These are phyloP conservation scores for Premnoplex brunnescens DNA, from an alignment of 2,797 vertebrate species.

Conservation along the genomic window DNA sequence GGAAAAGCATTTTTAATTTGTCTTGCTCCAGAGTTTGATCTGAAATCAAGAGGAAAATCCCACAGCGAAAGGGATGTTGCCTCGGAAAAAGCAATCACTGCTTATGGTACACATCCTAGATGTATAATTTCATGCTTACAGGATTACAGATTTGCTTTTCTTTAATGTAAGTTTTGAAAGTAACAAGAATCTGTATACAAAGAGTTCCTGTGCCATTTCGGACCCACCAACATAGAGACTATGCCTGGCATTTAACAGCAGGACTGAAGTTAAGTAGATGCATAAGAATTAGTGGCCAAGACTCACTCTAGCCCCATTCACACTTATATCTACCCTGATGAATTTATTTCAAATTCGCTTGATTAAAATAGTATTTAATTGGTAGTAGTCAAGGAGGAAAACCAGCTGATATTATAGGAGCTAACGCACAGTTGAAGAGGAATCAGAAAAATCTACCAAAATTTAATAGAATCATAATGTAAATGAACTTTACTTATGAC, in stretches of 20 bases:
- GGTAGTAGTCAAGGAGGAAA: neutral
- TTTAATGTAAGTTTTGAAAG: too few species aligned
- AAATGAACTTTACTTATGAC: fast-evolving
- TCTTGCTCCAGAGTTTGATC: fast-evolving
- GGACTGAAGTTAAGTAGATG: fast-evolving
- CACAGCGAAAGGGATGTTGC: fast-evolving
- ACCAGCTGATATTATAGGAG: fast-evolving
- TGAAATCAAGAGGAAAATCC: neutral
- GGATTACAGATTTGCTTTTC: neutral
- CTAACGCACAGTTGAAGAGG: neutral
- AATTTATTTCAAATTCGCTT: neutral
- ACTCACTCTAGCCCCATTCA: fast-evolving
- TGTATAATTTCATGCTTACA: fast-evolving
- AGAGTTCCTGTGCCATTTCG: neutral
- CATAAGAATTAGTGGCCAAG: fast-evolving
- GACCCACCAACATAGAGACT: neutral
- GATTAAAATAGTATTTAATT: neutral
- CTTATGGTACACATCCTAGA: fast-evolving
- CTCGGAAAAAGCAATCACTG: fast-evolving
- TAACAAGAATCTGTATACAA: fast-evolving
- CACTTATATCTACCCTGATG: fast-evolving
- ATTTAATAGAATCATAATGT: fast-evolving
- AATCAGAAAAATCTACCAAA: neutral
- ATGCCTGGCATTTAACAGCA: fast-evolving
- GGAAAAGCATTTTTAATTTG: fast-evolving